Conservation (phyloP, 2,888 invertebrate genomes). For the Mayetiola destructor region DNA sequence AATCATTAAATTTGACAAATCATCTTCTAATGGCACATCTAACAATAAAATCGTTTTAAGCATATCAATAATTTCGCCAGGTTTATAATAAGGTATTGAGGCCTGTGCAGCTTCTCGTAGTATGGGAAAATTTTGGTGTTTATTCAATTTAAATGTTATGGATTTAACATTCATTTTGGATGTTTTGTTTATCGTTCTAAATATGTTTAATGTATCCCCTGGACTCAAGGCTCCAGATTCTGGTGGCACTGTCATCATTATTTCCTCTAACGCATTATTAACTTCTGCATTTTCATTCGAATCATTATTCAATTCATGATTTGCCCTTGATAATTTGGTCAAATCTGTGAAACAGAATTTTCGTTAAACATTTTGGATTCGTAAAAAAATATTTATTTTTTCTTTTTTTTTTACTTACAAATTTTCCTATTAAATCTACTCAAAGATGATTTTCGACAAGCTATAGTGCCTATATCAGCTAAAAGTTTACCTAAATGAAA, state of each 20-base stretch:
- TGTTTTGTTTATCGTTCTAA: not conserved
- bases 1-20: not conserved
- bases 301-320: too few relatives aligned
- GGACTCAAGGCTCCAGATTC: not conserved
- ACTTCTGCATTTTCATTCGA: too few relatives aligned
- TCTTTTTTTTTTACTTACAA: too few relatives aligned
- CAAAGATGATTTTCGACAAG: too few relatives aligned
- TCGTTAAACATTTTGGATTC: too few relatives aligned
- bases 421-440: too few relatives aligned
- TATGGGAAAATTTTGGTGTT: not conserved
- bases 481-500: too few relatives aligned
- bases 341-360: too few relatives aligned
- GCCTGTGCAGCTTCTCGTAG: not conserved
- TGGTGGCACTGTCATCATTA: not conserved
- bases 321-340: too few relatives aligned
- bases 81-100: not conserved
- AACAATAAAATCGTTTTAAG: not conserved
- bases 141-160: not conserved
- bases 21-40: not conserved
- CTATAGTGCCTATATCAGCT: too few relatives aligned
- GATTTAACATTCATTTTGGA: not conserved
- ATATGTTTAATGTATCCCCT: not conserved
- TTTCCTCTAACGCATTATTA: not conserved
- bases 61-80: not conserved
- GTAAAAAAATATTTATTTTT: too few relatives aligned